Base-by-base conservation (phyloP, 2,888 invertebrate species). In the Phrixothrix hirtus region DNA sequence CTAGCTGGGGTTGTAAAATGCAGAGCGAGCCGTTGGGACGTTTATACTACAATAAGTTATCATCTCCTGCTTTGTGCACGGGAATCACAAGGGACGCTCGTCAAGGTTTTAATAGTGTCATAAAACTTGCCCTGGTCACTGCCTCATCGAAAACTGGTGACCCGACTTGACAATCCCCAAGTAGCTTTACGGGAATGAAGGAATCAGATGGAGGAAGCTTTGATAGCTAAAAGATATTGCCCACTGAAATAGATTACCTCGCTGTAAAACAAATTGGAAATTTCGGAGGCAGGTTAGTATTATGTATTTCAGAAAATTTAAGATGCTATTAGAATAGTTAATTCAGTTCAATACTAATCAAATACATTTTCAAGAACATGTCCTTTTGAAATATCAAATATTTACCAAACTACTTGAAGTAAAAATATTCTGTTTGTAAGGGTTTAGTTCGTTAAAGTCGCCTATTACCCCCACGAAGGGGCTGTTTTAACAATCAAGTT, bases 41-140 rank as follows among this genome's bases (percentile, higher is more conserved):
- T 70, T 71, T 71, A 70, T 66, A 65, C 59, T 62, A 65, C 70
- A 65, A 69, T 71, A 71, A 70, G 67, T 69, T 71, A 70, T 69
- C 69, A 68, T 68, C 65, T 65, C 58, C 54, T 53, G 66, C 69
- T 69, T 71, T 71, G 71, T 70, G 62, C 66, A 60, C 55, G 52
- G 62, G 62, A 65, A 65, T 71, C 66, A 65, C 63, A 61, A 63
- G 67, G 66, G 68, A 61, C 54, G 67, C 66, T 67, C 67, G 65
- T 67, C 69, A 68, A 65, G 60, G 58, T 59, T 70, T 69, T 72
- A 71, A 72, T 70, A 65, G 65, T 63, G 54, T 63, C 67, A 65
- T 72, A 71, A 72, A 72, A 68, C 67, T 69, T 62, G 36, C 38
- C 26, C 49, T 54, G 46, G 53, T 43, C 53, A 53, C 43, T 60